These are phyloP conservation scores for Otolemur crassicaudatus DNA, from an alignment of 2,797 vertebrate genomes.

Conservation along the genomic window DNA sequence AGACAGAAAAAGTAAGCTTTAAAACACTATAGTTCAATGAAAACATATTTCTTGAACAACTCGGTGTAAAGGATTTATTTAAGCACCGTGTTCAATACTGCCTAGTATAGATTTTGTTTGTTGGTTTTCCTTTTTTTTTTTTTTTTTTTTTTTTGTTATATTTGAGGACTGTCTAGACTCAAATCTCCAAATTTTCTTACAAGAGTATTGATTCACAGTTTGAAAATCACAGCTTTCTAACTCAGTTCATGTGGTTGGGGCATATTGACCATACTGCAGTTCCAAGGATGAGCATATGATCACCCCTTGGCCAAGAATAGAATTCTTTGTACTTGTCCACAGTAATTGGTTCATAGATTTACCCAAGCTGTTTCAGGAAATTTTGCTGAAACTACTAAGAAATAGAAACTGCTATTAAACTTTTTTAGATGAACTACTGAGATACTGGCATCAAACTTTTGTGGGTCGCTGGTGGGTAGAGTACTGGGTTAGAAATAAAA, in stretches of 20 bases:
- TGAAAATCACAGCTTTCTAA: background rate
- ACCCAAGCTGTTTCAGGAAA: background rate
- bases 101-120: background rate
- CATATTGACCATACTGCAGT: background rate
- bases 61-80: background rate
- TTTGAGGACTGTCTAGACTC: background rate
- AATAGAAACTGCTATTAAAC: background rate
- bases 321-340: background rate
- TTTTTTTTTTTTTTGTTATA: background rate
- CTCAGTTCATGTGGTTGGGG: background rate
- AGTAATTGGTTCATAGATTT: slow-evolving; percentile 21
- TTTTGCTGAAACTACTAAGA: slow-evolving; percentile 28
- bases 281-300: background rate
- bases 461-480: background rate
- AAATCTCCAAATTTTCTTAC: background rate
- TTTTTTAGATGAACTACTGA: background rate
- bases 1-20: slow-evolving; percentile 18
- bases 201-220: background rate
- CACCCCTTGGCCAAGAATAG: background rate
- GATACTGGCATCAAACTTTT: background rate
- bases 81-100: background rate
- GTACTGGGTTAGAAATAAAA: background rate
- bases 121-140: slow-evolving; percentile 25
- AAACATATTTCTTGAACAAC: slow-evolving; percentile 22
- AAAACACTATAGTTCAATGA: background rate